Evolutionary conservation across 2,113 vertebrate genomes (phyloP).

Genomic region (Todiramphus chloris): DNA sequence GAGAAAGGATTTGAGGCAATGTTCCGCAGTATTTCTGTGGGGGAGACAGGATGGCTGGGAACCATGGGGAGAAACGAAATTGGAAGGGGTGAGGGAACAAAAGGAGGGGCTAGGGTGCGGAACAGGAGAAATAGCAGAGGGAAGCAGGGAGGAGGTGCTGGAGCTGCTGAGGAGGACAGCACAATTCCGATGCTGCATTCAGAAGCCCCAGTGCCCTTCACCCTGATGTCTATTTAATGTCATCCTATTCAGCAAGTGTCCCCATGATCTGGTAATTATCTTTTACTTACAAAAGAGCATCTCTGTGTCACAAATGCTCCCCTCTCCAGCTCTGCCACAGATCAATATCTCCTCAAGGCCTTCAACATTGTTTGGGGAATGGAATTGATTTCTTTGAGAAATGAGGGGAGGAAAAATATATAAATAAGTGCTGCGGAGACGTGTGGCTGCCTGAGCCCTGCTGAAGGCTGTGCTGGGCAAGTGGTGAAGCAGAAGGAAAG

Average conservation of each 20-base stretch:
- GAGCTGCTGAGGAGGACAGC: background rate
- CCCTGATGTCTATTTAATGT: slow-evolving; percentile 68
- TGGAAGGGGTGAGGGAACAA: background rate
- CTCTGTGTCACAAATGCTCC: slow-evolving; percentile 68
- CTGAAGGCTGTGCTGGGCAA: background rate
- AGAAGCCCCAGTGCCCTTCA: slow-evolving; percentile 46
- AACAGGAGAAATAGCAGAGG: background rate
- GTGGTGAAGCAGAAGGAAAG: background rate
- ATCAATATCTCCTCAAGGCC: slow-evolving; percentile 74
- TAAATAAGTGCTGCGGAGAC: slow-evolving; percentile 14
- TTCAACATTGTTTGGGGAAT: slow-evolving; percentile 69
- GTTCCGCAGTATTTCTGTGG: background rate
- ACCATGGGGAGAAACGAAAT: background rate
- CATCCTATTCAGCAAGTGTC: slow-evolving; percentile 69
- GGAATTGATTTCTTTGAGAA: slow-evolving; percentile 66
- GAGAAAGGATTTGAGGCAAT: background rate
- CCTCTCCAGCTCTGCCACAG: slow-evolving; percentile 52
- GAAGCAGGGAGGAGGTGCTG: slow-evolving; percentile 29
- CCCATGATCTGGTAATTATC: slow-evolving; percentile 76
- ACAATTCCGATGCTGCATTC: background rate
- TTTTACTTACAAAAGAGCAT: slow-evolving; percentile 75
- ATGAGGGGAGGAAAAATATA: background rate
- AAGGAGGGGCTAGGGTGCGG: background rate
- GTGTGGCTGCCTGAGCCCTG: background rate
- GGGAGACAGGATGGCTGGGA: background rate